Evolutionary conservation across 2,113 vertebrate genomes (phyloP), one percentile per base, ranked within the genome.

Genomic region (Equus przewalskii): DNA sequence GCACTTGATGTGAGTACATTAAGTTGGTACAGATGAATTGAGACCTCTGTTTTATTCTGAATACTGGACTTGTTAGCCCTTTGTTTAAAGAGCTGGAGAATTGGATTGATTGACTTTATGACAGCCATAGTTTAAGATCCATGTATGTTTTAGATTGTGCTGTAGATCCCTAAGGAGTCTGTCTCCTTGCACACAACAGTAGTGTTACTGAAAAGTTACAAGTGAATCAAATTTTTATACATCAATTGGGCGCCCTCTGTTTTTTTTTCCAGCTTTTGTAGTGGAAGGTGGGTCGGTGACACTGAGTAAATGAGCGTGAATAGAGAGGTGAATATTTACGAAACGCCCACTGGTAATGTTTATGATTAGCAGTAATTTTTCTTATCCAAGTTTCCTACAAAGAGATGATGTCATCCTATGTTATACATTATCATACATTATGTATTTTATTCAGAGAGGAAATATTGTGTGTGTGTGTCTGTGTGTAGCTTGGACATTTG

Each of bases 241-340:
- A 41, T 78, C 89, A 49, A 72, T 79, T 93, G 87, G 26, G 33
- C 28, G 41, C 21, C 26, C 41, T 95, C 5, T 28, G 81, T 64
- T 79, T 79, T 46, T 46, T 3, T n/a, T 46, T 24, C 1, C 7
- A 83, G 16, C 24, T 70, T 97, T 79, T 83, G n/a, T 92, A 89
- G 46, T 49, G 30, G 56, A 84, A 89, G 58, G 18, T 92, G 69
- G 36, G 19, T 87, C 10, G 91, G 14, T 93, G 75, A 67, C 24
- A 10, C 8, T 60, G 51, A 78, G 4, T 90, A 2, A 88, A 13
- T 88, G 58, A 95, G 16, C 73, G 18, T 91, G 33, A 67, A 67
- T 30, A 73, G 82, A 94, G 54, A 81, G n/a, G 11, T 81, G 67
- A 84, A 60, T 97, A 78, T 86, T 93, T 92, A 87, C 95, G 91